These are phyloP conservation scores for Leucophora obtusa DNA, from an alignment of 2,888 invertebrate genomes.

Conservation along the genomic window DNA sequence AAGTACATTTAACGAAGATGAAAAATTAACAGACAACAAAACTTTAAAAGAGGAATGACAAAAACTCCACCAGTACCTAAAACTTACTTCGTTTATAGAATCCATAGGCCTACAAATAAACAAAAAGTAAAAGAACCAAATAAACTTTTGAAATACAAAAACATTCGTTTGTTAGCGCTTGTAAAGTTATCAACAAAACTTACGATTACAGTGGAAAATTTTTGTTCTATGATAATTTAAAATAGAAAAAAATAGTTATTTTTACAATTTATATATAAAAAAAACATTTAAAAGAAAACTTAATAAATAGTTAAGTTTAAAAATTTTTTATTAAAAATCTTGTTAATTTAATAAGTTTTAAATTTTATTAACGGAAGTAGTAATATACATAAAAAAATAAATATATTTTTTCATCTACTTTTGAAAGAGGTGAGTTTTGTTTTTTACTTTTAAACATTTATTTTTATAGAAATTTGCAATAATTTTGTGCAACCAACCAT, in stretches of 20 bases:
- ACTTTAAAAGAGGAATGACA: too few relatives aligned
- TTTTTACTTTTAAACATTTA: not conserved
- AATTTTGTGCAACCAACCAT: conserved; percentile 54
- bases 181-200: conserved; percentile 1
- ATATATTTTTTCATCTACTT: not conserved
- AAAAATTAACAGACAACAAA: too few relatives aligned
- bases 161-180: not conserved
- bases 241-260: too few relatives aligned
- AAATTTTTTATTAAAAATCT: too few relatives aligned
- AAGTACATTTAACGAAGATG: too few relatives aligned
- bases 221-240: too few relatives aligned
- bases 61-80: not conserved
- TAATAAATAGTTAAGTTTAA: too few relatives aligned
- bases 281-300: too few relatives aligned
- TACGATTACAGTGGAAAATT: not conserved
- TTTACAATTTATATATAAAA: too few relatives aligned
- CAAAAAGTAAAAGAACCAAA: not conserved
- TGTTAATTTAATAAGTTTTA: too few relatives aligned
- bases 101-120: not conserved
- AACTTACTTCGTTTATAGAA: conserved; percentile 30
- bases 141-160: not conserved
- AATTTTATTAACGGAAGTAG: conserved; percentile 24
- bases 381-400: too few relatives aligned
- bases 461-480: conserved; percentile 9
- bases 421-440: not conserved